A percentile compares a stretch with the other conserved stretches of the same genome.
Evolutionary conservation across 2,888 invertebrate species (phyloP).

Genomic region (Psylliodes chrysocephalus): DNA sequence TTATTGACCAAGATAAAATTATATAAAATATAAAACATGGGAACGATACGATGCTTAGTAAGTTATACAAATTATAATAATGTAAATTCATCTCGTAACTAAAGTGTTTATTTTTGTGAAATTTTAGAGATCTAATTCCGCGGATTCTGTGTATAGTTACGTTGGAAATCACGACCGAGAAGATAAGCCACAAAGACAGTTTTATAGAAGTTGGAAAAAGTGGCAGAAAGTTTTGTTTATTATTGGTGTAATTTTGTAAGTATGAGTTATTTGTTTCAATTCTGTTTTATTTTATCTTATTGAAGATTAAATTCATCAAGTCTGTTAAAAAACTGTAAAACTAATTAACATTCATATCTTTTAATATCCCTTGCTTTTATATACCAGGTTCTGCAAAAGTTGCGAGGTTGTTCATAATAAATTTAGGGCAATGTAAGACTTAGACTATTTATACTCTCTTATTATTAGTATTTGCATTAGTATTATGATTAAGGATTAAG

Average conservation of each 20-base stretch:
- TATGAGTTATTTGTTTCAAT: slow-evolving; percentile 9
- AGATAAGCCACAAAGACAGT: background rate
- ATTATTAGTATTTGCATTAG: no score
- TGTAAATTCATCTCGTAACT: background rate
- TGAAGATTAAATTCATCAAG: no score
- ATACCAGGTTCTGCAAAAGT: no score
- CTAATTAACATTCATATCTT: no score
- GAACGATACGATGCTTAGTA: slow-evolving; percentile 25
- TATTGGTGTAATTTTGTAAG: slow-evolving; percentile 40
- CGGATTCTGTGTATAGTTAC: background rate
- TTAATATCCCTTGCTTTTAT: no score
- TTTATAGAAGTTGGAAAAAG: slow-evolving; percentile 26
- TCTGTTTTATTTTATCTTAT: no score
- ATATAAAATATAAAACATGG: slow-evolving; percentile 27
- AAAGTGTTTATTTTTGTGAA: background rate
- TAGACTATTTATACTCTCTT: no score
- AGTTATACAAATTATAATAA: slow-evolving; percentile 11
- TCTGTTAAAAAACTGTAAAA: no score
- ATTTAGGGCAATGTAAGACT: no score
- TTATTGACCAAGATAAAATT: background rate
- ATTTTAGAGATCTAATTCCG: slow-evolving; percentile 19
- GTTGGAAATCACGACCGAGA: background rate
- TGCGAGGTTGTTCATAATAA: no score
- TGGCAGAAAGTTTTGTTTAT: slow-evolving; percentile 44
- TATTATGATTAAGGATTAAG: no score